Percentiles rank a stretch among this genome's conserved stretches.
Conservation (phyloP, 2,888 invertebrate genomes). For the Pseudanteris insignis region DNA sequence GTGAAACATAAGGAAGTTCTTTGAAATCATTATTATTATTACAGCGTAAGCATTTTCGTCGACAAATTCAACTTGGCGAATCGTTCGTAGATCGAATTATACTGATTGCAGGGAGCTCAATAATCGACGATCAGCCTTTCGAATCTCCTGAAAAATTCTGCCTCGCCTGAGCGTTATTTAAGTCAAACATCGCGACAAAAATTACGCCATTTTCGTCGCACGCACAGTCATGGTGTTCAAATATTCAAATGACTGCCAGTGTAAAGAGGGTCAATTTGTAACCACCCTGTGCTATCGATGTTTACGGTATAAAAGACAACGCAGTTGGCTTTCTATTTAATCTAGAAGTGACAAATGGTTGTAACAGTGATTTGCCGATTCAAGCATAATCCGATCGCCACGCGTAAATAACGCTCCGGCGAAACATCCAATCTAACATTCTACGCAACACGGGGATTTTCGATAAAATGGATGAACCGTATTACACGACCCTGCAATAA, state of each 20-base stretch:
- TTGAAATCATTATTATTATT: too few species aligned
- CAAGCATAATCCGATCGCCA: conserved; percentile 61
- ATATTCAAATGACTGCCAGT: conserved; percentile 34
- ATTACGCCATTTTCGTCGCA: too few species aligned
- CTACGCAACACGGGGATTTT: conserved; percentile 29
- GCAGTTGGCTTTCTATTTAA: conserved; percentile 62
- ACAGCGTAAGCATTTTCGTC: too few species aligned
- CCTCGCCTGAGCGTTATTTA: too few species aligned
- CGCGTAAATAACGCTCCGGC: conserved; percentile 61
- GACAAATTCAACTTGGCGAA: too few species aligned
- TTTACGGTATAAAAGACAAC: conserved; percentile 43
- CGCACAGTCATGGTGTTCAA: conserved; percentile 20
- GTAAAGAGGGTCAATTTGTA: conserved; percentile 25
- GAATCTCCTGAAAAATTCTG: too few species aligned
- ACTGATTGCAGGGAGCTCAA: too few species aligned
- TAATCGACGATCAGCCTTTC: too few species aligned
- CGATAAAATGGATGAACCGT: conserved; percentile 26
- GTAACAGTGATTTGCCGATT: conserved; percentile 61
- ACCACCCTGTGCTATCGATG: conserved; percentile 33
- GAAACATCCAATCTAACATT: conserved; percentile 51
- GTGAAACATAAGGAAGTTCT: too few species aligned
- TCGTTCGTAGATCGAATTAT: too few species aligned
- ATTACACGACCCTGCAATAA: conserved; percentile 10
- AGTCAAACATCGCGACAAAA: too few species aligned
- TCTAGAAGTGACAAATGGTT: conserved; percentile 64